A percentile compares a stretch with the other conserved stretches of the same genome.
phyloP scores from a whole-genome alignment of 2,113 vertebrate species.

The Vidua chalybeata region DNA sequence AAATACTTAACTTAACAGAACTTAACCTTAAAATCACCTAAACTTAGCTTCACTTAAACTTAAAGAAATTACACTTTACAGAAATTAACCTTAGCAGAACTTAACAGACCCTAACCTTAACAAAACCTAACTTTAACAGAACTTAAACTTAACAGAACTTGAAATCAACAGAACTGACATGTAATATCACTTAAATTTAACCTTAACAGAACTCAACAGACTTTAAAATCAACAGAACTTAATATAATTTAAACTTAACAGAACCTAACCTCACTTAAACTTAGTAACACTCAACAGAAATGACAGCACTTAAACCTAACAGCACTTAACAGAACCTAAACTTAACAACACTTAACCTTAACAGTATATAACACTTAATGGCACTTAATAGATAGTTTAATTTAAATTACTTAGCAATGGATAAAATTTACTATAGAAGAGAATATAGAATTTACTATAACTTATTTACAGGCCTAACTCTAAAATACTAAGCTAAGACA shows the following conservation, averaged over 20 bases:
- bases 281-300: neutral
- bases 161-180: neutral
- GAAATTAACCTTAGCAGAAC: neutral
- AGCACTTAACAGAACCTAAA: neutral
- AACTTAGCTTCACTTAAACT: neutral
- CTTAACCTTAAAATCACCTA: neutral
- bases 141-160: neutral
- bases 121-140: neutral
- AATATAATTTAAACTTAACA: neutral
- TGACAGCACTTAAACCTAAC: neutral
- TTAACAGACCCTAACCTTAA: neutral
- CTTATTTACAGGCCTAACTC: neutral
- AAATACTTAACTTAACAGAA: neutral
- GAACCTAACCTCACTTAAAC: neutral
- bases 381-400: neutral
- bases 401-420: neutral
- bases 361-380: neutral
- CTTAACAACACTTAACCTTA: neutral
- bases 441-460: neutral
- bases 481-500: neutral
- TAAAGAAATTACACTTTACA: neutral
- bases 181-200: neutral
- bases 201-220: neutral
- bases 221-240: neutral
- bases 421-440: neutral